Evolutionary conservation across 2,113 vertebrate genomes (phyloP).

Genomic region (Athene cunicularia): DNA sequence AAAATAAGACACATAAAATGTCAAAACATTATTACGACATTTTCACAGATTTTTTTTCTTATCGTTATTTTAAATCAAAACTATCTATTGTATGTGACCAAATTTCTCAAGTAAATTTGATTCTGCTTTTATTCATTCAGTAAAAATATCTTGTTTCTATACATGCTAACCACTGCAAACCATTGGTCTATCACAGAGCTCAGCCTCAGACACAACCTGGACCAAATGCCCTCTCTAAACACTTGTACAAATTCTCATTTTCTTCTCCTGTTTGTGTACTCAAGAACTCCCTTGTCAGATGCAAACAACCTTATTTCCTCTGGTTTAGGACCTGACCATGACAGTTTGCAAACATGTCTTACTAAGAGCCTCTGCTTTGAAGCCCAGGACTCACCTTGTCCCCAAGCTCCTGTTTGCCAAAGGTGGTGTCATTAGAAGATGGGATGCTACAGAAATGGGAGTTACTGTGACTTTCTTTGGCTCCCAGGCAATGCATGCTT

Average conservation of each 20-base stretch:
- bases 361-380: not conserved
- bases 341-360: not conserved
- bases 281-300: not conserved
- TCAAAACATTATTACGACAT: not conserved
- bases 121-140: not conserved
- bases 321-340: not conserved
- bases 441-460: not conserved
- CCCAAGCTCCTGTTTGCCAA: not conserved
- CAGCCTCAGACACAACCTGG: not conserved
- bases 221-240: not conserved
- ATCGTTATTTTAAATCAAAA: not conserved
- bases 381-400: not conserved
- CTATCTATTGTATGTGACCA: accelerated
- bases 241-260: not conserved
- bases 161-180: not conserved
- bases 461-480: not conserved
- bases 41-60: not conserved
- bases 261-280: not conserved
- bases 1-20: not conserved
- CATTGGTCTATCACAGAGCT: not conserved
- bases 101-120: not conserved
- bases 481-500: not conserved
- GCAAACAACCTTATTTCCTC: not conserved
- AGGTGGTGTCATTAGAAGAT: not conserved
- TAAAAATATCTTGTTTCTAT: not conserved